Conservation (phyloP, 2,797 vertebrate genomes). For the Smutsia gigantea region DNA sequence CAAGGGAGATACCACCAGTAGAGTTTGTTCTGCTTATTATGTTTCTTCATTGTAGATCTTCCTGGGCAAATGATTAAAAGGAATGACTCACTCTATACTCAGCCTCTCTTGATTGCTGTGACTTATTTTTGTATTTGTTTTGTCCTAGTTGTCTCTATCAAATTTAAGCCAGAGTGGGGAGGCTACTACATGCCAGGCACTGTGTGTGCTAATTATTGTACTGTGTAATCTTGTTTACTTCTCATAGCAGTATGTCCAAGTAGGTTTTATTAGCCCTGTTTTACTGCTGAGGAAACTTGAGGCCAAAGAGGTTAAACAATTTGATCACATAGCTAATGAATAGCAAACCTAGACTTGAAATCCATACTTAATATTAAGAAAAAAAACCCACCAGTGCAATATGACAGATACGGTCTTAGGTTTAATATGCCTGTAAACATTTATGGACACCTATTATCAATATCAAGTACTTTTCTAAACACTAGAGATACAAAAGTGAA, state of each 20-base stretch:
- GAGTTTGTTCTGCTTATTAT: constrained; percentile 69
- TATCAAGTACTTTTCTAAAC: constrained; percentile 23
- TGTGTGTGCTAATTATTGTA: constrained; percentile 60
- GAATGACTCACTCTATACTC: constrained; percentile 64
- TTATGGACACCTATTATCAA: background rate
- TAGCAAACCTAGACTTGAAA: constrained; percentile 18
- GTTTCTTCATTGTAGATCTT: constrained; percentile 79
- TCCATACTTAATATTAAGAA: constrained; percentile 38
- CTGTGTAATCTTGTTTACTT: constrained; percentile 68
- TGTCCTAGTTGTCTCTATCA: constrained; percentile 70
- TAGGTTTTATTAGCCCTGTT: constrained; percentile 50
- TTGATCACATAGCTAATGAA: constrained; percentile 32
- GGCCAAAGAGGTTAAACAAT: constrained; percentile 44
- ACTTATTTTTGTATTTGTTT: constrained; percentile 81
- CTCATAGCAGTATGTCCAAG: constrained; percentile 64
- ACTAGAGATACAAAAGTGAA: background rate
- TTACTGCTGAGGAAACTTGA: constrained; percentile 63
- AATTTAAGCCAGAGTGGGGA: constrained; percentile 67
- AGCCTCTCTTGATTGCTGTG: constrained; percentile 67
- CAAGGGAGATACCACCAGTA: constrained; percentile 43
- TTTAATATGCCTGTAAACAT: constrained; percentile 45
- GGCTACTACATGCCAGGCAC: constrained; percentile 57
- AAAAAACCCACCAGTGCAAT: constrained; percentile 29
- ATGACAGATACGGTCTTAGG: constrained; percentile 32
- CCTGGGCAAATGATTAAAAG: constrained; percentile 62